Base-by-base conservation (phyloP, 2,888 invertebrate species). In the Camptogramma bilineatum region DNA sequence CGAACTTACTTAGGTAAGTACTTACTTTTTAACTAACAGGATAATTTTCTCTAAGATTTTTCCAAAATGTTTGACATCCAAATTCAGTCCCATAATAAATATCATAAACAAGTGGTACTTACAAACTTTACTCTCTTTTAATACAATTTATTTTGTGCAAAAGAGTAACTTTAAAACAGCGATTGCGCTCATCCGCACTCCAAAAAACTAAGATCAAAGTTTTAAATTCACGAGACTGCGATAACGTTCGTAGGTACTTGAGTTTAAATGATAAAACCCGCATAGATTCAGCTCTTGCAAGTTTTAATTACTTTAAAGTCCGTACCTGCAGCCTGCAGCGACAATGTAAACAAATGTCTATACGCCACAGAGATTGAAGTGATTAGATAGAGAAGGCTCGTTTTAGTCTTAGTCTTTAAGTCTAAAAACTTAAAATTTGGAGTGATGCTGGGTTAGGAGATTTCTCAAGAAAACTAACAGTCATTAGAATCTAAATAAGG, bases 301-400 rank as follows among this genome's bases (percentile, higher is more conserved):
- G 77, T 84, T 84, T 84, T 83, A 84, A 85, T 84, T 85, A 83
- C 83, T 82, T 82, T 75, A 80, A 77, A 70, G 68, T 73, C 70
- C 54, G 54, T 48, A 44, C 58, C 72, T 75, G 73, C 61, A 62
- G 63, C 63, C 63, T 66, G 67, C 63, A 66, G 72, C 66, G 65
- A 59, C 65, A 64, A 64, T 59, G 76, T 69, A 74, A 75, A 73
- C 72, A 74, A 58, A 60, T 67, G 64, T 64, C 56, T 60, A 19
- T 59, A 21, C 19, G 24, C 62, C 62, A 52, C 10, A 62, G 59
- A 52, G 56, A 39, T 34, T 31, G 34, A n/a, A n/a, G n/a, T n/a
- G 47, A 19, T 52, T 24, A 16, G 4, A 24, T 64, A 59, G 54
- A 64, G 59, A 39, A 17, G 44, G 28, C 28, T 28, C 5, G 28